phyloP scores from a whole-genome alignment of 1,140 invertebrate species.

The Lepidurus arcticus region DNA sequence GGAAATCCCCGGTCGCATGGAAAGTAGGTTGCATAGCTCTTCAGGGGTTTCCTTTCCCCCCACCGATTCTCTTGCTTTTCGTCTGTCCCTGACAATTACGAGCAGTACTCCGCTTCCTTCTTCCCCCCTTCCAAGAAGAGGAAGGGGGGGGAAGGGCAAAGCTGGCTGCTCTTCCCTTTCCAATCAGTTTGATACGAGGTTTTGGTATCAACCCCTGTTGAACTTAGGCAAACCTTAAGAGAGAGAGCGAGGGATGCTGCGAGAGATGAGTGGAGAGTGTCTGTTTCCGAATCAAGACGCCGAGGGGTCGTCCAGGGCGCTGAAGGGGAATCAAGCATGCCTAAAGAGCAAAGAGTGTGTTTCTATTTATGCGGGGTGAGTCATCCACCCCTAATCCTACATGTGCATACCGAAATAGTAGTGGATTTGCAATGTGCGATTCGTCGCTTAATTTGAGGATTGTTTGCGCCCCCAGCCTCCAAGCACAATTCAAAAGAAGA shows the following conservation, averaged over 20 bases:
- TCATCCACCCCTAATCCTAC: background rate
- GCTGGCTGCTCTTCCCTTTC: background rate
- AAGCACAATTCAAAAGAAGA: background rate
- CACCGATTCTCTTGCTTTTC: too few relatives aligned
- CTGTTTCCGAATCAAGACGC: background rate
- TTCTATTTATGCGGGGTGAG: background rate
- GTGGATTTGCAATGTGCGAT: background rate
- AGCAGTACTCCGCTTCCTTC: background rate
- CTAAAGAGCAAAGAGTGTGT: background rate
- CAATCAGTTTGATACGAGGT: background rate
- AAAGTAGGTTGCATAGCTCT: too few relatives aligned
- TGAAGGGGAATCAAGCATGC: conserved; percentile 4
- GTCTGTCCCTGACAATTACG: too few relatives aligned
- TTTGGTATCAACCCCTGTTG: background rate
- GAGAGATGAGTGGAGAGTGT: background rate
- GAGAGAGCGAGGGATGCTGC: background rate
- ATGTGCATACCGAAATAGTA: background rate
- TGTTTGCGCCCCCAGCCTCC: too few relatives aligned
- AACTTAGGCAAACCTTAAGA: background rate
- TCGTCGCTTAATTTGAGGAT: too few relatives aligned
- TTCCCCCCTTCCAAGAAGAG: background rate
- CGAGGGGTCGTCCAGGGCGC: background rate
- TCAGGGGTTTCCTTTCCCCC: too few relatives aligned
- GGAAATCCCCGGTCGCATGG: too few relatives aligned
- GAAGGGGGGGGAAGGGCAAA: background rate